Base-by-base conservation (phyloP, 2,888 invertebrate genomes). In the Polyploca ridens region DNA sequence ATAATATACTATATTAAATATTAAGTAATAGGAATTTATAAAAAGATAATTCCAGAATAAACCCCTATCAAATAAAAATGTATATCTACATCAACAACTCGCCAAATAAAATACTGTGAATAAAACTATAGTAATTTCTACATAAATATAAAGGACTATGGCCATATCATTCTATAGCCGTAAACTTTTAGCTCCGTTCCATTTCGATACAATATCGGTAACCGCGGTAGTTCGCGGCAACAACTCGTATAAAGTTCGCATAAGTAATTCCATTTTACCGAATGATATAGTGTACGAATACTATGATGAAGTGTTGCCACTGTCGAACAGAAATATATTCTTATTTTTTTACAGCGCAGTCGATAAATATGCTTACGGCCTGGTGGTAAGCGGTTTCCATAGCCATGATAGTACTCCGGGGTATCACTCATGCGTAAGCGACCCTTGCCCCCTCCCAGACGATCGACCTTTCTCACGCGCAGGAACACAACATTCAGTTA, bases 181-280 rank as follows among this genome's bases (percentile, higher is more conserved):
- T 54, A 54, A 54, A 54, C 54, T 54, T 54, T 54, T 54, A 54
- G n/a, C 16, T n/a, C 19, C 19, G 16, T 54, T 10, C 54, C 19
- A 54, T 10, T 54, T 64, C 66, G 33, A 63, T 62, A 58, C 64
- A 66, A 46, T 33, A 54, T 16, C 54, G 54, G 8, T 35, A 68
- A 68, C 70, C 64, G 63, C 64, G 64, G 64, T 62, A 64, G 64
- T 65, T 64, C 54, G 70, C 41, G 63, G 68, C 64, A 57, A 16
- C n/a, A 38, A 16, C 63, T 41, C 68, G 27, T 59, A 70, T 68
- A 70, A 62, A 70, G 65, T 69, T 67, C 16, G 59, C 54, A 67
- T 64, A 66, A 74, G 65, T 74, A 72, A 73, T 73, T 67, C 64
- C 35, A 72, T 72, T 68, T 68, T 68, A 65, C 60, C 68, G 62